Percentiles rank a stretch among this genome's conserved stretches.
phyloP scores from a whole-genome alignment of 1,140 invertebrate genomes.

The Pomacea maculata region DNA sequence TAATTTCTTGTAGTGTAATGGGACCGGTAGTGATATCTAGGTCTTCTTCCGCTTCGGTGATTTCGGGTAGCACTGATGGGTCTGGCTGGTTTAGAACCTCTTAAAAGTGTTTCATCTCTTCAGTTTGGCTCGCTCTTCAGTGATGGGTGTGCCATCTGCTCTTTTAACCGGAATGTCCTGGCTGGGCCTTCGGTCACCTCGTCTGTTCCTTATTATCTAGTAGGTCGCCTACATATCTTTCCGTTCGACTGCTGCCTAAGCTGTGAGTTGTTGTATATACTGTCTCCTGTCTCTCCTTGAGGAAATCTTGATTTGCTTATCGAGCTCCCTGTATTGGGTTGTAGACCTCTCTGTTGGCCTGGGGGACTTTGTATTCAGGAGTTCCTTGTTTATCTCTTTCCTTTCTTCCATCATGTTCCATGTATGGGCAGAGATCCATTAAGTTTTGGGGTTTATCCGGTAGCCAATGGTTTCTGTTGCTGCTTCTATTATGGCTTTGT shows the following conservation, averaged over 20 bases:
- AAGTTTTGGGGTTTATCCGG: too few relatives aligned
- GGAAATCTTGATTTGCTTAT: not conserved
- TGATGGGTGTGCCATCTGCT: not conserved
- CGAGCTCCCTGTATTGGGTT: not conserved
- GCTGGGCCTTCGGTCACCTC: not conserved
- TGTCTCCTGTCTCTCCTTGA: not conserved
- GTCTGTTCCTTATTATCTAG: not conserved
- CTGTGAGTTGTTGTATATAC: not conserved
- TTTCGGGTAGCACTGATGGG: not conserved
- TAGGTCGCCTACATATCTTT: slow-evolving; percentile 1
- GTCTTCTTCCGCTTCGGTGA: slow-evolving; percentile 22
- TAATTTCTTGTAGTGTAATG: slow-evolving; percentile 22
- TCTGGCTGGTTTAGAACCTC: slow-evolving; percentile 9
- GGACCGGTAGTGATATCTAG: slow-evolving; percentile 22
- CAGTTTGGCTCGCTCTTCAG: not conserved
- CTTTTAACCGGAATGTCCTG: not conserved
- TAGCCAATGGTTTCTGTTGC: too few relatives aligned
- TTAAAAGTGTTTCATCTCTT: slow-evolving; percentile 4
- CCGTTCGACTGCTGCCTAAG: not conserved
- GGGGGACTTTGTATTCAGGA: too few relatives aligned
- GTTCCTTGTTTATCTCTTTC: too few relatives aligned
- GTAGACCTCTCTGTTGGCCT: not conserved
- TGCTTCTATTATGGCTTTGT: too few relatives aligned
- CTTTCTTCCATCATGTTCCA: too few relatives aligned
- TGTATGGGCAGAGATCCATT: too few relatives aligned